Conservation (phyloP, 2,797 vertebrate species). For the Crotalus adamanteus region DNA sequence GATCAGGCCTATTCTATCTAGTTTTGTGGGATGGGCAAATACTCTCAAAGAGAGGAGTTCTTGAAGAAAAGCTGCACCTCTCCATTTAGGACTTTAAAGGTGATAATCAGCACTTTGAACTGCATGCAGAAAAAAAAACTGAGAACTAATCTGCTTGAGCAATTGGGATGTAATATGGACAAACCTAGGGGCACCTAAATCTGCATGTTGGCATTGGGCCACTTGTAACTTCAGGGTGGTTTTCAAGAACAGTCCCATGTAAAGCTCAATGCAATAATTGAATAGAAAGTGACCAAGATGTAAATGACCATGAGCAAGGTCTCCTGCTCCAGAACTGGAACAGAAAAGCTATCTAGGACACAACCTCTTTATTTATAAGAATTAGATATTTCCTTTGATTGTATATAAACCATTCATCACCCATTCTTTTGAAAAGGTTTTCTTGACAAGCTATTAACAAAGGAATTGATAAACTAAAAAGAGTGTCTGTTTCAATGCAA, state of each 20-base stretch:
- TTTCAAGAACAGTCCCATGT: not conserved
- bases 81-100: not conserved
- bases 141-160: not conserved
- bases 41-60: not conserved
- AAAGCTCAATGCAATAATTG: not conserved
- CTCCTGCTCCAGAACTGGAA: not conserved
- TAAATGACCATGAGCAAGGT: not conserved
- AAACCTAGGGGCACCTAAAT: not conserved
- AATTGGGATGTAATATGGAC: not conserved
- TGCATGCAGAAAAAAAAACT: not conserved
- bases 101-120: not conserved
- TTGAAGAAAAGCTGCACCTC: not conserved
- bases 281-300: not conserved
- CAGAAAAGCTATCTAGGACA: not conserved
- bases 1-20: not conserved
- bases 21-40: not conserved
- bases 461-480: not conserved
- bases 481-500: accelerated
- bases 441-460: conserved; percentile 12
- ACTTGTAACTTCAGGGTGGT: not conserved
- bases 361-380: not conserved
- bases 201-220: not conserved
- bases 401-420: not conserved
- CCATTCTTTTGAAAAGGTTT: conserved; percentile 2
- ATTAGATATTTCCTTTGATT: not conserved